Conservation (phyloP, 2,888 invertebrate species). For the Parnassius apollo region DNA sequence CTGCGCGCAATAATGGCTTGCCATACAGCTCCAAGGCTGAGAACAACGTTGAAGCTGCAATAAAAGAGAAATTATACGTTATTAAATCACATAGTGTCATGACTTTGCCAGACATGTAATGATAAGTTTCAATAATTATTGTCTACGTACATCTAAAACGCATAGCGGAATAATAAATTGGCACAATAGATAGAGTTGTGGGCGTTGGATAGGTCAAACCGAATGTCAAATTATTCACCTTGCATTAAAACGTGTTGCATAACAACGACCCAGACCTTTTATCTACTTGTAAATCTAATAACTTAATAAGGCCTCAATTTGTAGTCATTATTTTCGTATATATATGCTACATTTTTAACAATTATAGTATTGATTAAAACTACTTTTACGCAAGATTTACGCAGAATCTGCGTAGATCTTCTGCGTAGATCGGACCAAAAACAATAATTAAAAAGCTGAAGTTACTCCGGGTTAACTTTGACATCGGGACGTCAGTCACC, state of each 20-base stretch:
- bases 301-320: conserved; percentile 30
- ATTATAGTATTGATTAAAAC: too few species aligned
- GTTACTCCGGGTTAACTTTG: too few species aligned
- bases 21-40: conserved; percentile 84
- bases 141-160: conserved; percentile 18
- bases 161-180: conserved; percentile 23
- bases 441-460: too few species aligned
- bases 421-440: too few species aligned
- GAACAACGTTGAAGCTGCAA: conserved; percentile 78
- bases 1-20: conserved; percentile 78
- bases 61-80: conserved; percentile 45
- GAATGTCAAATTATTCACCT: conserved; percentile 57
- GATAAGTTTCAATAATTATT: conserved; percentile 23
- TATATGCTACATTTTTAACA: too few species aligned
- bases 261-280: conserved; percentile 56
- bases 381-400: too few species aligned
- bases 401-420: too few species aligned
- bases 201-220: conserved; percentile 52
- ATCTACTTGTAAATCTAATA: conserved; percentile 34
- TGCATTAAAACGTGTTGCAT: conserved; percentile 53
- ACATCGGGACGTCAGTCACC: too few species aligned
- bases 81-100: conserved; percentile 26
- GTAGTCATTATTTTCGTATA: conserved; percentile 7
- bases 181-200: conserved; percentile 42
- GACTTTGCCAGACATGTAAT: conserved; percentile 20